phyloP scores from a whole-genome alignment of 2,797 vertebrate species.

The Salarias fasciatus region DNA sequence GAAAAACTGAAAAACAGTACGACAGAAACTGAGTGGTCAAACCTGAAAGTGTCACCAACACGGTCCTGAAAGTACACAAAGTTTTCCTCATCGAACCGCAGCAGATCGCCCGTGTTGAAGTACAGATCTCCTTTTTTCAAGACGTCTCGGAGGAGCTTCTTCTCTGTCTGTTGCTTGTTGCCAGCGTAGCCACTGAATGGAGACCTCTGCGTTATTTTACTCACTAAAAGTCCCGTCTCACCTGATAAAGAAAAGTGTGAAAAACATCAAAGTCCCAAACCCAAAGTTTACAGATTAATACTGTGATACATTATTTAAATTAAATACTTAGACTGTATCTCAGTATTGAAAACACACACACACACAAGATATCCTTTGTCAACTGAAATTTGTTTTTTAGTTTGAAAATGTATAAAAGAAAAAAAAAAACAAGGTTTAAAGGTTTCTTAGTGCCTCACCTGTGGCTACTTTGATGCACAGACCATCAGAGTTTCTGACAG shows the following conservation, averaged over 20 bases:
- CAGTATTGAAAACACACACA: no score
- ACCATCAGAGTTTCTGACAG: slow-evolving; percentile 86
- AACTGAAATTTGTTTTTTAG: no score
- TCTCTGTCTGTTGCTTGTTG: slow-evolving; percentile 85
- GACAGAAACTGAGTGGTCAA: slow-evolving; percentile 1
- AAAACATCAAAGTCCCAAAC: not conserved
- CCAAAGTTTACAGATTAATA: no score
- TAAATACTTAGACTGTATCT: no score
- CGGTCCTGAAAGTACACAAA: slow-evolving; percentile 93
- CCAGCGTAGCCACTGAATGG: slow-evolving; percentile 90
- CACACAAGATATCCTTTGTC: no score
- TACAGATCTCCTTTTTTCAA: slow-evolving; percentile 89
- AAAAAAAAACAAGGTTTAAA: not conserved
- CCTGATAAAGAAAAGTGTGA: slow-evolving; percentile 64
- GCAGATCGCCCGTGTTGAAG: slow-evolving; percentile 92
- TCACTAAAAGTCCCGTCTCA: slow-evolving; percentile 88
- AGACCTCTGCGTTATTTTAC: slow-evolving; percentile 81
- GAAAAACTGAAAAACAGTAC: not conserved
- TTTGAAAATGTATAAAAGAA: no score
- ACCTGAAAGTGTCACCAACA: slow-evolving; percentile 93
- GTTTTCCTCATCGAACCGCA: slow-evolving; percentile 84
- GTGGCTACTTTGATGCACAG: slow-evolving; percentile 83
- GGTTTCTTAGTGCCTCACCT: slow-evolving; percentile 77
- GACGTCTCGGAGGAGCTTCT: slow-evolving; percentile 88
- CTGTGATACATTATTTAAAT: no score